Conservation (phyloP, 2,888 invertebrate species). For the Drosophila robusta region DNA sequence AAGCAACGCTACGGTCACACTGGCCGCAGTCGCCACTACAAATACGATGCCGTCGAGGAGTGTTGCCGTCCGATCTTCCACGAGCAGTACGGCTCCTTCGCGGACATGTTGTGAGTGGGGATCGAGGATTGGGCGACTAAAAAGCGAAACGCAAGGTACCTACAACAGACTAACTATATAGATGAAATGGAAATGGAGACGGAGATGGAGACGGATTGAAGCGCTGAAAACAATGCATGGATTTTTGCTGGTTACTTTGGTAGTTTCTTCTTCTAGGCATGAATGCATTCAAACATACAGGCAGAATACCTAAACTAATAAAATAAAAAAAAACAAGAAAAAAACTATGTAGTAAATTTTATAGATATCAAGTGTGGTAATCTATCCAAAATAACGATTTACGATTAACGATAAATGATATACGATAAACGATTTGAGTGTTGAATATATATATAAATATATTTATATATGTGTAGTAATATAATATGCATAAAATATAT, state of each 20-base stretch:
- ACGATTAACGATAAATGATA: slow-evolving; percentile 23
- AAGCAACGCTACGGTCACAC: slow-evolving; percentile 54
- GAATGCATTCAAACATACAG: slow-evolving; percentile 8
- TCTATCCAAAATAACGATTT: not conserved
- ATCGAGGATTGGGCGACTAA: slow-evolving; percentile 16
- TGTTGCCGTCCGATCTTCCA: slow-evolving; percentile 83
- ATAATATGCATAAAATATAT: slow-evolving; percentile 3
- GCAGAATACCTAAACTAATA: slow-evolving; percentile 5
- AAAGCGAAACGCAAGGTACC: slow-evolving; percentile 70
- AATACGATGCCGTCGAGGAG: slow-evolving; percentile 81
- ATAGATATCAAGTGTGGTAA: slow-evolving; percentile 23
- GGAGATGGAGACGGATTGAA: slow-evolving; percentile 8
- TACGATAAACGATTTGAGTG: slow-evolving; percentile 41
- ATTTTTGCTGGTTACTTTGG: slow-evolving; percentile 34
- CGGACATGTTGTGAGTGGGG: slow-evolving; percentile 72
- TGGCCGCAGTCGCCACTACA: slow-evolving; percentile 68
- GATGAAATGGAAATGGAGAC: slow-evolving; percentile 21
- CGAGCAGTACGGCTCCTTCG: slow-evolving; percentile 79
- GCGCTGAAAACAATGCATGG: slow-evolving; percentile 1
- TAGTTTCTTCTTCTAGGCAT: slow-evolving; percentile 36
- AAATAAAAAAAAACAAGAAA: not conserved
- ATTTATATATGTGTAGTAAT: slow-evolving; percentile 8
- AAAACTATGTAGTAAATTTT: slow-evolving; percentile 35
- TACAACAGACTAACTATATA: slow-evolving; percentile 59
- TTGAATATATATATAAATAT: slow-evolving; percentile 35